Base-by-base conservation (phyloP, 2,113 vertebrate species). In the Actinemys pallida region DNA sequence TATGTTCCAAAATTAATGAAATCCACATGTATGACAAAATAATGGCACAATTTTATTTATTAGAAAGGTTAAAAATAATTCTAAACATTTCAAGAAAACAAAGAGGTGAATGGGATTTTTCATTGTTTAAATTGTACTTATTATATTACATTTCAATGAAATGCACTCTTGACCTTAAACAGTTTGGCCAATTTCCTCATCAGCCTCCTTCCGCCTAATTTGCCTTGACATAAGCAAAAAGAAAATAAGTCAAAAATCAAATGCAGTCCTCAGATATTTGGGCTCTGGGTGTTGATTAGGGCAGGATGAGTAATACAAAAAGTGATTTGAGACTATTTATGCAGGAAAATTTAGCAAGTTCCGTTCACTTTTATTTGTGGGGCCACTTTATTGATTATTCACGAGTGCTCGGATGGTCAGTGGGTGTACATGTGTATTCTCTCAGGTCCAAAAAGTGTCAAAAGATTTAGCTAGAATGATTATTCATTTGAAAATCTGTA, bases 1-100 rank as follows among this genome's bases (percentile, higher is more conserved):
- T 98, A 97, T 94, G 84, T 96, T 97, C 90, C 91, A 92, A 97
- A 98, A 98, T 96, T 97, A 98, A 98, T 98, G 97, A 98, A 98
- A 97, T 93, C 96, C 98, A 98, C 98, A 98, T 98, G 98, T 93
- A 98, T 56, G 87, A 93, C 91, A 93, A 97, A 98, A 93, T 91
- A 97, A 98, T 94, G 97, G 97, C 96, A 97, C 95, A 93, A 97
- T 98, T 98, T 98, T 97, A 97, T 98, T 98, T 98, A 91, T 53
- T 96, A 97, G 97, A 94, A 95, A 2, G 50, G 95, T 97, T 96
- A 94, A 97, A 98, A 97, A 96, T 97, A 96, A 97, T 97, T 97
- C 95, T 96, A 96, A 98, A 97, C 92, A 95, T 96, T 97, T 97
- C 75, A 86, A 85, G 96, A 79, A 97, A 98, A 98, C 96, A 97